Evolutionary conservation across 1,140 invertebrate genomes (phyloP).

Genomic region (Solen grandis): DNA sequence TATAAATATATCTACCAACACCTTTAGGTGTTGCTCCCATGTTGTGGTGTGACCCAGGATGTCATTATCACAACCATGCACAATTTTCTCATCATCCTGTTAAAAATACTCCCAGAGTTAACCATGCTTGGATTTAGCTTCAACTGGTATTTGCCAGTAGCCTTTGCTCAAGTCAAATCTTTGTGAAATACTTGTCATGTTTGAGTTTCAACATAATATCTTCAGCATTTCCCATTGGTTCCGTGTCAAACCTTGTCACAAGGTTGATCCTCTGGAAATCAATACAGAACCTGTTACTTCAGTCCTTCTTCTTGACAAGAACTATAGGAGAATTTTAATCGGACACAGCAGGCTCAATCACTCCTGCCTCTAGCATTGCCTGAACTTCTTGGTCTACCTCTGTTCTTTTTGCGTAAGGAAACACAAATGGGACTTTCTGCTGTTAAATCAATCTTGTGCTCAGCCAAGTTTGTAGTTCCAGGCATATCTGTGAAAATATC

Average conservation of each 20-base stretch:
- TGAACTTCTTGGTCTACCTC: slow-evolving; percentile 75
- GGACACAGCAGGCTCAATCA: neutral
- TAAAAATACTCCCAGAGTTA: slow-evolving; percentile 27
- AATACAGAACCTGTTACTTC: slow-evolving; percentile 80
- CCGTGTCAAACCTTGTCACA: slow-evolving; percentile 51
- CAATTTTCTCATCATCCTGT: slow-evolving; percentile 66
- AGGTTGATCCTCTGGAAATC: slow-evolving; percentile 80
- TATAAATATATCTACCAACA: neutral
- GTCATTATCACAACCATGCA: slow-evolving; percentile 59
- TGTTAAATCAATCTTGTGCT: slow-evolving; percentile 23
- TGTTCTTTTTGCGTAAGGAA: slow-evolving; percentile 76
- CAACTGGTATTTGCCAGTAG: slow-evolving; percentile 39
- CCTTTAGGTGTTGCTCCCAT: too few relatives aligned
- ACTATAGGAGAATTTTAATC: slow-evolving; percentile 79
- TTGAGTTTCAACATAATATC: slow-evolving; percentile 28
- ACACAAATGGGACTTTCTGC: slow-evolving; percentile 18
- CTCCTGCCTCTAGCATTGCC: neutral
- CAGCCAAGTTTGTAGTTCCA: too few relatives aligned
- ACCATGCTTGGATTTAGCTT: neutral
- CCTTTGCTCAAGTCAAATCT: slow-evolving; percentile 48
- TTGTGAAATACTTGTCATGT: slow-evolving; percentile 20
- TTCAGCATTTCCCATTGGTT: slow-evolving; percentile 59
- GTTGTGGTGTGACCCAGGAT: slow-evolving; percentile 16
- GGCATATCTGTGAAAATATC: too few relatives aligned
- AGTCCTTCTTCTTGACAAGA: slow-evolving; percentile 80